Conservation (phyloP, 2,797 vertebrate genomes). For the Rhinella marina region DNA sequence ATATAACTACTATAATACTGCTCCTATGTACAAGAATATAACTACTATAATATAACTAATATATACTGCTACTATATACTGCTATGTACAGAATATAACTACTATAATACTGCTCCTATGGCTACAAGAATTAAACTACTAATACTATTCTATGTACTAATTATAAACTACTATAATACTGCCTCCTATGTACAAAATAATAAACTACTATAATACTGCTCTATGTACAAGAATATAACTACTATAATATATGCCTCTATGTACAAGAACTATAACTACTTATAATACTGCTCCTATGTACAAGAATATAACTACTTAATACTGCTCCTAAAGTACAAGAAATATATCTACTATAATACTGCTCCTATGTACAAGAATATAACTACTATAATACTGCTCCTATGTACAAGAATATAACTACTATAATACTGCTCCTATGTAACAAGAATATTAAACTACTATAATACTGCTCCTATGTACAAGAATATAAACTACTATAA, state of each 20-base stretch:
- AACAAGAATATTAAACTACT: not conserved
- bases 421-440: not conserved
- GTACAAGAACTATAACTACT: too few species aligned
- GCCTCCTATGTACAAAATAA: too few species aligned
- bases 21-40: not conserved
- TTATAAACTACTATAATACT: too few species aligned
- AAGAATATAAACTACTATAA: conserved; percentile 16
- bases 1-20: conserved; percentile 1
- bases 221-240: too few species aligned
- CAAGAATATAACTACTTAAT: too few species aligned
- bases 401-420: conserved; percentile 2
- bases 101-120: not conserved
- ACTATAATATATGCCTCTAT: too few species aligned
- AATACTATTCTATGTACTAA: too few species aligned
- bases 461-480: not conserved
- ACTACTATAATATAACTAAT: conserved; percentile 1
- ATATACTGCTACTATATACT: not conserved
- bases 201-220: too few species aligned
- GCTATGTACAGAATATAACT: not conserved
- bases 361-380: not conserved
- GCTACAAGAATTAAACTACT: not conserved
- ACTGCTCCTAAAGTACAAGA: too few species aligned
- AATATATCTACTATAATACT: conserved; percentile 5
- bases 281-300: too few species aligned
- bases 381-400: not conserved